Evolutionary conservation across 2,888 invertebrate species (phyloP).

Genomic region (Pachymerium ferrugineum): DNA sequence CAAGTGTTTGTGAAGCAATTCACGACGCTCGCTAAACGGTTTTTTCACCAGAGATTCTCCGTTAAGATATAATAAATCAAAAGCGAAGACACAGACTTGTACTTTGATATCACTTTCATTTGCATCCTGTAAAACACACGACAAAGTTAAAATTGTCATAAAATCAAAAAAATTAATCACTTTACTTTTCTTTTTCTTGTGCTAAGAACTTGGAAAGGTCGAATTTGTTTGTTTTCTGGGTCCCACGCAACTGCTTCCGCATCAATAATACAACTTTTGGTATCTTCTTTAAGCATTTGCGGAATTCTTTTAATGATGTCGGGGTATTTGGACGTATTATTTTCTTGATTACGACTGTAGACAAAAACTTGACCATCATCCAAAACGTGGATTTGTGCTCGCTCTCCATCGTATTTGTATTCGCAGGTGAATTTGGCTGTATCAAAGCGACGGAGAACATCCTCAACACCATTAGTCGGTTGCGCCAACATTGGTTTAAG

Average conservation of each 20-base stretch:
- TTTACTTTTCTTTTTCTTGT: constrained; percentile 87
- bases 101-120: constrained; percentile 69
- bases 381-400: constrained; percentile 76
- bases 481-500: constrained; percentile 98
- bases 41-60: constrained; percentile 73
- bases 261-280: constrained; percentile 83
- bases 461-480: constrained; percentile 88
- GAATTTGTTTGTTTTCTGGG: constrained; percentile 71
- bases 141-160: background rate
- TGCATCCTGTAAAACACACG: constrained; percentile 58
- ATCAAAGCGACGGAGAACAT: constrained; percentile 79
- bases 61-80: constrained; percentile 90
- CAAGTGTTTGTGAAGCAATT: constrained; percentile 65
- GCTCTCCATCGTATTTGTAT: constrained; percentile 98
- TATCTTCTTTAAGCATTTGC: constrained; percentile 45
- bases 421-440: constrained; percentile 90
- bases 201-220: constrained; percentile 92
- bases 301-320: constrained; percentile 73
- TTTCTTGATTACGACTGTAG: constrained; percentile 93
- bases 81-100: constrained; percentile 92
- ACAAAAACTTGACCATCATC: constrained; percentile 67
- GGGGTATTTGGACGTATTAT: constrained; percentile 91
- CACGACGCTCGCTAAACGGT: constrained; percentile 69
- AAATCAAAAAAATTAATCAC: background rate
- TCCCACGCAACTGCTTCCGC: constrained; percentile 98